These are phyloP conservation scores for Podarcis muralis DNA, from an alignment of 2,113 vertebrate genomes.

Conservation along the genomic window DNA sequence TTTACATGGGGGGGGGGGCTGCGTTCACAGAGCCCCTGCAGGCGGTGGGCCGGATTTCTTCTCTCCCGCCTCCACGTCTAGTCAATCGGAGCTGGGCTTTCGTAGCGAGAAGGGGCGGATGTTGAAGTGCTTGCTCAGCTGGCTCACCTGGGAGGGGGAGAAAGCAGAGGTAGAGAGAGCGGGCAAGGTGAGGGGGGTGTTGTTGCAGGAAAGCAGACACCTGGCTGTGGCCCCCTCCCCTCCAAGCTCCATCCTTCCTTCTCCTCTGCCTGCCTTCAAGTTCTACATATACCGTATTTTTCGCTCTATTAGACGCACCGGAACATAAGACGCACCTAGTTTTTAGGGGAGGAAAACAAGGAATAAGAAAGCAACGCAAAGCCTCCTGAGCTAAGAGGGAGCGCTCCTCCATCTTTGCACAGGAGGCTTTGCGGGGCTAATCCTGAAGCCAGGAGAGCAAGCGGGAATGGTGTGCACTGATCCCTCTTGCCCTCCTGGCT, in stretches of 20 bases:
- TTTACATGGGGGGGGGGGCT: constrained; percentile 65
- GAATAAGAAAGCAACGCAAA: no score
- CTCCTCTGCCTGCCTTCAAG: neutral
- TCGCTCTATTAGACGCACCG: no score
- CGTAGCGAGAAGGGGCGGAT: constrained; percentile 88
- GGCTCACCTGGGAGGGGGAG: constrained; percentile 78
- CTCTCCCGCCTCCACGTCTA: constrained; percentile 70
- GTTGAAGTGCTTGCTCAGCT: constrained; percentile 88
- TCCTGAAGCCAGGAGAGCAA: no score
- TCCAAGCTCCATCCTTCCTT: neutral
- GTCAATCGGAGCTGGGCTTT: constrained; percentile 89
- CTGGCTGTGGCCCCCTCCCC: neutral
- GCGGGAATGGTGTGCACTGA: no score
- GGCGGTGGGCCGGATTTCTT: constrained; percentile 82
- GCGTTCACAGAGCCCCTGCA: constrained; percentile 80
- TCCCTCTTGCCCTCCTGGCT: no score
- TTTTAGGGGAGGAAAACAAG: no score
- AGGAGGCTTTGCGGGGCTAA: no score
- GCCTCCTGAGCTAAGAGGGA: no score
- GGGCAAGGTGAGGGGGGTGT: neutral
- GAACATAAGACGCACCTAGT: no score
- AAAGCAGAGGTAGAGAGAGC: neutral
- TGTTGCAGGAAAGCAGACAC: no score
- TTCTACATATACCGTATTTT: no score
- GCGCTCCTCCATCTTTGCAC: no score